phyloP scores from a whole-genome alignment of 37 sponge, comb jelly and placozoan species.

The Tethya wilhelma region DNA sequence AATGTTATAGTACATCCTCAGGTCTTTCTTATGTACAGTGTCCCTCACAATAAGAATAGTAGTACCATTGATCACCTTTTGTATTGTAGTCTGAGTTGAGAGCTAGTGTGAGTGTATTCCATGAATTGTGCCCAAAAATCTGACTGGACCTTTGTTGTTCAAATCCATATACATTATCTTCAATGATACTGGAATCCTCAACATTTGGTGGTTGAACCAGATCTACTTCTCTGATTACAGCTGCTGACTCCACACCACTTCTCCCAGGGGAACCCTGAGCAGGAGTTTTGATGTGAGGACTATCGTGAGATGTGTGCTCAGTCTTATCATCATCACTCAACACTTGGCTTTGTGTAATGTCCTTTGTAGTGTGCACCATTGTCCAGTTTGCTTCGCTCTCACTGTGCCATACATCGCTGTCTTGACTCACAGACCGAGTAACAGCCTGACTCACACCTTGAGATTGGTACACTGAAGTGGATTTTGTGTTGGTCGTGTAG shows the following conservation, averaged over 20 bases:
- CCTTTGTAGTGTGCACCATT: conserved; percentile 2
- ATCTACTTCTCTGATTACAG: no score
- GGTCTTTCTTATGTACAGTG: neutral
- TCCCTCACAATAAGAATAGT: neutral
- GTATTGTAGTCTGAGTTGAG: conserved; percentile 1
- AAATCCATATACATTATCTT: neutral
- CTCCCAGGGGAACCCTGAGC: no score
- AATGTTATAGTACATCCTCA: neutral
- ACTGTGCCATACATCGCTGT: conserved; percentile 68
- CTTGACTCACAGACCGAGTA: neutral
- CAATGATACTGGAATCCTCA: no score
- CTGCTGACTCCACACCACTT: neutral
- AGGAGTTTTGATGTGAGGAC: no score
- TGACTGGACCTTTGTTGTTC: conserved; percentile 20
- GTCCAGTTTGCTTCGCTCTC: conserved; percentile 69
- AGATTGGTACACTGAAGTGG: no score
- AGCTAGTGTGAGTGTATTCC: conserved; percentile 60
- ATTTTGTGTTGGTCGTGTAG: no score
- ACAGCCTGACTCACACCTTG: no score
- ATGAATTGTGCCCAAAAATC: conserved; percentile 48
- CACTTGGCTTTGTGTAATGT: conserved; percentile 17
- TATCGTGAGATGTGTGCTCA: no score
- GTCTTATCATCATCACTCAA: conserved; percentile 43
- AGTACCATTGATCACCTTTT: neutral
- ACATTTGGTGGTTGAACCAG: no score